phyloP scores from a whole-genome alignment of 2,797 vertebrate species.

The Myiotriccus ornatus region DNA sequence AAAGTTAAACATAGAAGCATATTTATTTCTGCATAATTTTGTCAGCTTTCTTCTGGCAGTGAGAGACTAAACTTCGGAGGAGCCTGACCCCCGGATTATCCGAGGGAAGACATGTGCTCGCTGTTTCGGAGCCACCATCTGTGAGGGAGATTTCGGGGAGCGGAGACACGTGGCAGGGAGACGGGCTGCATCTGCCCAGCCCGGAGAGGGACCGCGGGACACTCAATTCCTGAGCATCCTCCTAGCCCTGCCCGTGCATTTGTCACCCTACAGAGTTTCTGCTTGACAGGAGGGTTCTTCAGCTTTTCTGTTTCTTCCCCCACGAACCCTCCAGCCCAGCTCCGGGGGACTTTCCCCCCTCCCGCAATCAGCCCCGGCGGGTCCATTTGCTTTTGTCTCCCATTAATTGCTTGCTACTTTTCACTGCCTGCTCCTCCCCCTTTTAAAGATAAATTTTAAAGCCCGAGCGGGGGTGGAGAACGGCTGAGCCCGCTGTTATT shows the following conservation, averaged over 20 bases:
- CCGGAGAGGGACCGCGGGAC: not conserved
- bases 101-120: not conserved
- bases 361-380: conserved; percentile 73
- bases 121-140: conserved; percentile 20
- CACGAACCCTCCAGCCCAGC: not conserved
- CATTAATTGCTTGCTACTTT: conserved; percentile 81
- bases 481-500: conserved; percentile 60
- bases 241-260: not conserved
- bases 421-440: conserved; percentile 69
- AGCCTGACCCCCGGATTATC: conserved; percentile 2
- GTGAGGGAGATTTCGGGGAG: not conserved
- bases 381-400: conserved; percentile 76
- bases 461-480: conserved; percentile 17
- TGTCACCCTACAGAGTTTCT: not conserved
- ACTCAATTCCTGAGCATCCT: conserved; percentile 61
- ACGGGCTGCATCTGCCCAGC: not conserved
- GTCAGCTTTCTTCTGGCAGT: conserved; percentile 12
- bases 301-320: not conserved
- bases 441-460: conserved; percentile 52
- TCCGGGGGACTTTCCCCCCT: conserved; percentile 68
- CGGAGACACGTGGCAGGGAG: not conserved
- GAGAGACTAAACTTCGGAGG: conserved; percentile 19
- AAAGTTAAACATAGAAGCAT: conserved; percentile 57
- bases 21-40: conserved; percentile 59
- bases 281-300: not conserved